phyloP scores from a whole-genome alignment of 2,797 vertebrate species.

The Chloroceryle inda region DNA sequence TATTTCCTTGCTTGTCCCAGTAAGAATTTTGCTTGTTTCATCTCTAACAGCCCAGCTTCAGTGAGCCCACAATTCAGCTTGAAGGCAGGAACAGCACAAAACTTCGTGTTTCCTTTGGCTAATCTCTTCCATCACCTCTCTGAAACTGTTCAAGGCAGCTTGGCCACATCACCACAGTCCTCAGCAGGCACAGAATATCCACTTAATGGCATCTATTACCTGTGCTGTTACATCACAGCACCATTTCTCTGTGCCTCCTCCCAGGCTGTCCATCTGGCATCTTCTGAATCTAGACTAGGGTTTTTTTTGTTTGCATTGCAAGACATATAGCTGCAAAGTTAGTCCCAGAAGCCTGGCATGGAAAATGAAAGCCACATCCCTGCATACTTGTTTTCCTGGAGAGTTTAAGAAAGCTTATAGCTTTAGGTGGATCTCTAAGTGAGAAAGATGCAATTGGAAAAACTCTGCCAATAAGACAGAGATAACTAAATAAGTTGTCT shows the following conservation, averaged over 20 bases:
- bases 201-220: background rate
- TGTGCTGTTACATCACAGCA: background rate
- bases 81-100: background rate
- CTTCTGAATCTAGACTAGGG: background rate
- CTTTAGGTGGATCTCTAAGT: background rate
- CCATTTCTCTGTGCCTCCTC: background rate
- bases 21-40: background rate
- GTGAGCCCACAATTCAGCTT: background rate
- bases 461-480: background rate
- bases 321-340: background rate
- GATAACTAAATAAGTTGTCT: background rate
- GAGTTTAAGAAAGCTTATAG: background rate
- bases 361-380: background rate
- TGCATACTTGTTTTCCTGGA: background rate
- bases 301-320: background rate
- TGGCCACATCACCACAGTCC: background rate
- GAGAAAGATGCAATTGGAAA: background rate
- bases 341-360: background rate
- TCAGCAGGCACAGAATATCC: background rate
- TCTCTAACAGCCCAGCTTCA: background rate
- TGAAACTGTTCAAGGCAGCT: background rate
- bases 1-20: background rate
- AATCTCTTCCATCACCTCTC: background rate
- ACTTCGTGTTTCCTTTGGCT: background rate
- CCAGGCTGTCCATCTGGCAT: background rate